A percentile compares a stretch with the other conserved stretches of the same genome.
Evolutionary conservation across 37 sponge, comb jelly and placozoan genomes (phyloP).

Genomic region (Crambe crambe): DNA sequence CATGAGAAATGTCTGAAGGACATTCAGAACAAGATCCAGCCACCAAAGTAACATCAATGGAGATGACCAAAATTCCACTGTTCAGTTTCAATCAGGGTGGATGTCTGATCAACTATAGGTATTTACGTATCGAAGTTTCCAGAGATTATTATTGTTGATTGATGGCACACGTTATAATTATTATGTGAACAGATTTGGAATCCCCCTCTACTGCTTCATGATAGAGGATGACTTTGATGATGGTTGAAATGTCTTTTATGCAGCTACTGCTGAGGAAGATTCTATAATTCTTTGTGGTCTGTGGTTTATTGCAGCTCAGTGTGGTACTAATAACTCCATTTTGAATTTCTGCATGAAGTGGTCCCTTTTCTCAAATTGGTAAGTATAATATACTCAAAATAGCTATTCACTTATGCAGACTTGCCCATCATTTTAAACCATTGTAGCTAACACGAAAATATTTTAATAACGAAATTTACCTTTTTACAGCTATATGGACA

Average conservation of each 20-base stretch:
- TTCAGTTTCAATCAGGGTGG: neutral
- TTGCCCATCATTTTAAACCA: too few relatives aligned
- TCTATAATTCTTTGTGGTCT: too few relatives aligned
- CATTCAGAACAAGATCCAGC: neutral
- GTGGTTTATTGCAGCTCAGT: too few relatives aligned
- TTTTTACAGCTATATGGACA: too few relatives aligned
- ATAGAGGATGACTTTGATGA: conserved; percentile 45
- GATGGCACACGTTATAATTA: conserved; percentile 46
- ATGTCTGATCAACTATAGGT: conserved; percentile 17
- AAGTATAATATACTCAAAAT: too few relatives aligned
- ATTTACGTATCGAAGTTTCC: conserved; percentile 42
- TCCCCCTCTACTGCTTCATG: conserved; percentile 41
- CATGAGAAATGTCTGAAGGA: too few relatives aligned
- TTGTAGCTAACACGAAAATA: too few relatives aligned
- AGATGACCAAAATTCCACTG: neutral
- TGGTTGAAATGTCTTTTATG: conserved; percentile 30
- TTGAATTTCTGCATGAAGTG: too few relatives aligned
- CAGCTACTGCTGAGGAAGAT: conserved; percentile 37
- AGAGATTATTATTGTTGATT: conserved; percentile 41
- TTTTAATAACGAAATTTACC: too few relatives aligned
- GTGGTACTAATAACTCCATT: too few relatives aligned
- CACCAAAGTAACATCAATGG: neutral
- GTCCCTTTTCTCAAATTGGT: too few relatives aligned
- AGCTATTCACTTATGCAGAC: too few relatives aligned
- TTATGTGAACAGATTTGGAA: conserved; percentile 26